phyloP scores from a whole-genome alignment of 2,888 invertebrate species.

The Lepidochrysops patricia region DNA sequence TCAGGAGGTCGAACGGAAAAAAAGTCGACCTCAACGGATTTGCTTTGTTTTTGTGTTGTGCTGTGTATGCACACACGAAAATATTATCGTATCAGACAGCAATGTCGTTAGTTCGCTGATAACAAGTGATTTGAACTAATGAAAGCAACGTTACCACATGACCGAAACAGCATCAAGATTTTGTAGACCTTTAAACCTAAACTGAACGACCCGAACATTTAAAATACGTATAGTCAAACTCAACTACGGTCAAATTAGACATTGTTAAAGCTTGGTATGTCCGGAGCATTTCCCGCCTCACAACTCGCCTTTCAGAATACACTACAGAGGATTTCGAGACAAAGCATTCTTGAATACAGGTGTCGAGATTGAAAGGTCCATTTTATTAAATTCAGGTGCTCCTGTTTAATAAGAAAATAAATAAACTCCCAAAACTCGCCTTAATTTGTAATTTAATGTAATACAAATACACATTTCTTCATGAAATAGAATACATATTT shows the following conservation, averaged over 20 bases:
- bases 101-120: no score
- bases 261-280: neutral
- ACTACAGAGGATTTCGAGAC: conserved; percentile 19
- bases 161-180: no score
- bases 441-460: neutral
- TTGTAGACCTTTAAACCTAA: no score
- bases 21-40: no score
- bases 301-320: conserved; percentile 16
- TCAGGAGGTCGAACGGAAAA: no score
- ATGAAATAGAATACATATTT: neutral
- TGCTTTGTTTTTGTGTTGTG: no score
- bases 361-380: neutral
- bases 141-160: no score
- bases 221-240: conserved; percentile 5
- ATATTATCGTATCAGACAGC: no score
- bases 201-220: no score
- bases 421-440: neutral
- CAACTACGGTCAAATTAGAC: conserved; percentile 1
- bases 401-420: neutral
- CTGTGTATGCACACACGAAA: no score
- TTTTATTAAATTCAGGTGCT: neutral
- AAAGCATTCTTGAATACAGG: conserved; percentile 20
- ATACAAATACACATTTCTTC: neutral
- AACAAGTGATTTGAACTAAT: no score
- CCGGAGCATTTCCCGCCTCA: conserved; percentile 1